These are phyloP conservation scores for Pelodytes ibericus DNA, from an alignment of 2,797 vertebrate species.

Conservation along the genomic window DNA sequence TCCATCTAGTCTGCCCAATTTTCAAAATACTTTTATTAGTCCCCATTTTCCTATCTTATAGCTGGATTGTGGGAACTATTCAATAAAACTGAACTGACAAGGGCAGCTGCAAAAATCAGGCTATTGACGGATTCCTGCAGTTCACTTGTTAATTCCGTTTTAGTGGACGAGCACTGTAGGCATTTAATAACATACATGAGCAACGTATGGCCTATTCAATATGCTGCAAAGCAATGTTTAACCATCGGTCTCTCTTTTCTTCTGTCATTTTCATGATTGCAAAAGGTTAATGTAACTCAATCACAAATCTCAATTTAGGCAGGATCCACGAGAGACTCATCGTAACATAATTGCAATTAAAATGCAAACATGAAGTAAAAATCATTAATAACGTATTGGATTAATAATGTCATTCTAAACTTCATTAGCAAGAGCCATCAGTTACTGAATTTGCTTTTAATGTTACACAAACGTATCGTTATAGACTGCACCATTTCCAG, in stretches of 20 bases:
- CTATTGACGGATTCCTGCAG: no score
- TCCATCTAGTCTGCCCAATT: no score
- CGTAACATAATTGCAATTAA: conserved; percentile 41
- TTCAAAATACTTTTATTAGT: no score
- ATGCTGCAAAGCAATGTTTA: no score
- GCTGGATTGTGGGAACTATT: no score
- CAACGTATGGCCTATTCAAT: no score
- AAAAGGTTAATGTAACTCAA: conserved; percentile 28
- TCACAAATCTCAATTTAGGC: conserved; percentile 21
- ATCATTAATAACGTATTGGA: conserved; percentile 52
- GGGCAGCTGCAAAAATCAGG: no score
- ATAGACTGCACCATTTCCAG: conserved; percentile 10
- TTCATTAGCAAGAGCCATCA: conserved; percentile 39
- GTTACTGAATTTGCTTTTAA: conserved; percentile 45
- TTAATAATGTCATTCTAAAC: conserved; percentile 49
- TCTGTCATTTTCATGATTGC: background rate
- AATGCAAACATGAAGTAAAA: conserved; percentile 35
- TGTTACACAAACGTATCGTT: conserved; percentile 52
- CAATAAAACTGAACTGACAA: no score
- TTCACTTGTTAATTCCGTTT: no score
- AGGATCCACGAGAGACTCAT: conserved; percentile 25
- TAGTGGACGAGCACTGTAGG: no score
- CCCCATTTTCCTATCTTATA: no score
- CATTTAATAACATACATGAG: no score
- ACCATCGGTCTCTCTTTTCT: background rate